Percentiles rank a stretch among this genome's conserved stretches.
phyloP scores from a whole-genome alignment of 2,797 vertebrate species.

The Heterohyrax brucei region DNA sequence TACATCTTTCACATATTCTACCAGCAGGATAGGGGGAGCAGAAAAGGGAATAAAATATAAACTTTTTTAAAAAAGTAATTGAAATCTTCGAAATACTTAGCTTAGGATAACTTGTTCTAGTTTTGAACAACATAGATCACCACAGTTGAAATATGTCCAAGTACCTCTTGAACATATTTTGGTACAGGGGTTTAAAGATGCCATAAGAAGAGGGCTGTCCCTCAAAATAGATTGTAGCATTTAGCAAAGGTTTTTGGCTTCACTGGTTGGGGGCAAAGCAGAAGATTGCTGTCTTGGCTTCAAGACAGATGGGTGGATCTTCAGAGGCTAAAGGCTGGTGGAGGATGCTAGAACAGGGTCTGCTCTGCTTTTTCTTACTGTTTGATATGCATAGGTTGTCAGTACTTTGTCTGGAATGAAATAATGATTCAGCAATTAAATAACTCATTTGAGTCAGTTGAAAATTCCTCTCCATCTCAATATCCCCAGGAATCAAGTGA shows the following conservation, averaged over 20 bases:
- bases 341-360: background rate
- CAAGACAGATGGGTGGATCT: background rate
- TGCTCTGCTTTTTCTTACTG: background rate
- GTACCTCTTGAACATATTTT: background rate
- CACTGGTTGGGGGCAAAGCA: background rate
- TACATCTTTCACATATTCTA: background rate
- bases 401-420: background rate
- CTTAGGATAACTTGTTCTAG: slow-evolving; percentile 2
- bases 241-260: background rate
- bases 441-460: background rate
- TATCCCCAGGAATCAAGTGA: background rate
- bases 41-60: background rate
- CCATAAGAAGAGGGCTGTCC: background rate
- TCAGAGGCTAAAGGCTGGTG: background rate
- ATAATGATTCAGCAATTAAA: background rate
- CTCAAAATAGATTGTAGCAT: background rate
- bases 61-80: background rate
- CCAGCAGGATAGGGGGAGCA: background rate
- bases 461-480: background rate
- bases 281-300: background rate
- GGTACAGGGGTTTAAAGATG: background rate
- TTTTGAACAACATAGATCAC: slow-evolving; percentile 8
- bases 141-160: background rate
- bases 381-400: background rate
- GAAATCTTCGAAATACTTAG: slow-evolving; percentile 36